Base-by-base conservation (phyloP, 2,113 vertebrate species). In the Platycercus adscitus region DNA sequence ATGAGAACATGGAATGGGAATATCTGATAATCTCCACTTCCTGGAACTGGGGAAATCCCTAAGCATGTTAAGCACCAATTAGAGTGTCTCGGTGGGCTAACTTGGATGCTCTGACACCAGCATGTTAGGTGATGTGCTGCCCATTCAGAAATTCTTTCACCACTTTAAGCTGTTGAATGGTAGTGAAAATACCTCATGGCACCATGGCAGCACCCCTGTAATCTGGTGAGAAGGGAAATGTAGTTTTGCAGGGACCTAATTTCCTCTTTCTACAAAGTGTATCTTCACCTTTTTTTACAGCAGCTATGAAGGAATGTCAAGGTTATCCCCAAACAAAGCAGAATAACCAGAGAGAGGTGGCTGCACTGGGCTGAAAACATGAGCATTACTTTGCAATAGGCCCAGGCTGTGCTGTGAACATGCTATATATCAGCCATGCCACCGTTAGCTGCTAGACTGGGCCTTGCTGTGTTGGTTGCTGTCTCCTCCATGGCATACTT, bases 371-470 rank as follows among this genome's bases (percentile, higher is more conserved):
- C 66, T 91, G 66, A 21, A 63, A 60, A 86, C 24, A 29, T 0
- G 11, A 85, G 11, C 31, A n/a, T 21, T 37, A 18, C 25, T 82
- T 41, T 82, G 71, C 61, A 56, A 10, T 0, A 18, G 26, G 43
- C 26, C 4, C 11, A 39, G 56, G 55, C 60, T 69, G 63, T 43
- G 66, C 78, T 53, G 16, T 35, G 53, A 17, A 37, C 3, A 3
- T 1, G 3, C 1, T 6, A 8, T 13, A 1, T 0, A 49, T n/a
- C 35, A 35, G 29, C 44, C 15, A 1, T 9, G 68, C 17, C 37
- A 20, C 58, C 0, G 0, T 7, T 10, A 17, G 21, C 39, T 66
- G 58, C 31, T 5, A 46, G 47, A 20, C n/a, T 10, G 10, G 52
- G 58, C 21, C 39, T 31, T 17, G 39, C 60, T 56, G 25, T 25